Base-by-base conservation (phyloP, 2,888 invertebrate species). In the Pheosia gnoma region DNA sequence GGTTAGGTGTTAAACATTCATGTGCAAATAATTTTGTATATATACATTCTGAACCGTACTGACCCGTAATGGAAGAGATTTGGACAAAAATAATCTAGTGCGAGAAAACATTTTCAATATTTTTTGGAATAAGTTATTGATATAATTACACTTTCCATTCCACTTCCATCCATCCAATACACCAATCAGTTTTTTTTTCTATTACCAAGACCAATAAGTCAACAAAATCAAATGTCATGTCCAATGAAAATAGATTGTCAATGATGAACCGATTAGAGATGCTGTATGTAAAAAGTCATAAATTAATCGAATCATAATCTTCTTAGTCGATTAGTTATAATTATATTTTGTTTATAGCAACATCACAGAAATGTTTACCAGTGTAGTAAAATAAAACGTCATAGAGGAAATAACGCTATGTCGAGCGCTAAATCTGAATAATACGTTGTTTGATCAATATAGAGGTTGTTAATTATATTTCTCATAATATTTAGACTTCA, bases 91-190 rank as follows among this genome's bases (percentile, higher is more conserved):
- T 59, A 88, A 74, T 80, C 86, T 88, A 45, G 94, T 89, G 62
- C 94, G 90, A 45, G 89, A 86, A 76, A 94, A 91, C 94, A 94
- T 94, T 72, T 76, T 90, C 69, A 65, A 58, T 47, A 62, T 65
- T 65, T 58, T 60, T 65, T 59, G 63, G 56, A 59, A 59, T 62
- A 53, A 67, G 70, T 67, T 67, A 67, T 61, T 57, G 43, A 51
- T 59, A 61, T 65, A 67, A 63, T 65, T 65, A 56, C 63, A 76
- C 65, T 78, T 70, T 76, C 77, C 82, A 83, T 84, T 78, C 72
- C 77, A 49, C 43, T 63, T 56, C 59, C 13, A 53, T 25, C 51
- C 43, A 39, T 13, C 55, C 49, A 43, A 43, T 43, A 43, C 9
- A 43, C 6, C 6, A 49, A n/a, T n/a, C 49, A 49, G n/a, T 49